Base-by-base conservation (phyloP, 2,113 vertebrate species). In the Ochotona curzoniae region DNA sequence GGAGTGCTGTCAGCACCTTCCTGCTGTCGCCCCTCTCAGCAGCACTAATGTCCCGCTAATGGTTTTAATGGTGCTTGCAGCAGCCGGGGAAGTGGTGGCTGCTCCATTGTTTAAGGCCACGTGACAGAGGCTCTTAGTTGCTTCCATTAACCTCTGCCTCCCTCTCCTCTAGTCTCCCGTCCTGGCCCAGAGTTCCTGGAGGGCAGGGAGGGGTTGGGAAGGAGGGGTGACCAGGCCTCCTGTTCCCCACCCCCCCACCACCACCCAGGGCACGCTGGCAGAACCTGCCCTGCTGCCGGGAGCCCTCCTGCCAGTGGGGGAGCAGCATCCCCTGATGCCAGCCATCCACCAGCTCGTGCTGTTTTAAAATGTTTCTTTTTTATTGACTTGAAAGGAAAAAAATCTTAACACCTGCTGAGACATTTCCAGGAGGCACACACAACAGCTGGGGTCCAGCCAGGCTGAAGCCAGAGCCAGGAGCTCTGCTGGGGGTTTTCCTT, bases 111-210 rank as follows among this genome's bases (percentile, higher is more conserved):
- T 67, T 88, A 54, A 80, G 60, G 63, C 84, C 67, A 5, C 8
- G 0, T 73, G 85, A 80, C 3, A 2, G 80, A 86, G 61, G 20
- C 91, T 64, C 63, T 88, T 11, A 30, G 79, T 87, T 44, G 84
- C 49, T 78, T 89, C 93, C 93, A 76, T 94, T 96, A 92, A 94
- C 91, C 76, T 93, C 83, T 93, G 91, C 94, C 86, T 93, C 47
- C 57, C 69, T 91, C n/a, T 81, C 54, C 51, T 28, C 87, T 66
- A 13, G 63, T 6, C 2, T 21, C 49, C 14, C 47, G 30, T 57
- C 76, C 35, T 25, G 79, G 61, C 69, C 83, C 54, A 3, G 35
- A 66, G 78, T 75, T 93, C 80, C n/a, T 67, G 26, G 61, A 64
- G 32, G 66, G 21, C 17, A 1, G 2, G 30, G 25, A 57, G 60